Conservation (phyloP, 2,888 invertebrate genomes). For the Drosophila fungiperda region DNA sequence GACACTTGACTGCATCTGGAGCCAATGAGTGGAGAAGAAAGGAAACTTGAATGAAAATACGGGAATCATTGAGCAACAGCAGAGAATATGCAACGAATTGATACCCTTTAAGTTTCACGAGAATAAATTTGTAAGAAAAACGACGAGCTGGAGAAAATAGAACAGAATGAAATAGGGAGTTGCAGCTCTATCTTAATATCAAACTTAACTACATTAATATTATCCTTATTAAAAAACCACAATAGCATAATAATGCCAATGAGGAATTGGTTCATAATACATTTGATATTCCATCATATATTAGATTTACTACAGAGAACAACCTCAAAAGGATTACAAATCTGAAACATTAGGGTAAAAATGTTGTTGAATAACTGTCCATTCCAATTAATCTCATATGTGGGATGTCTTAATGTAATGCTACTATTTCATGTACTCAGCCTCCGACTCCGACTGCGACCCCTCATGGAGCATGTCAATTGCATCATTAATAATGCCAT, state of each 20-base stretch:
- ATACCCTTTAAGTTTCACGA: background rate
- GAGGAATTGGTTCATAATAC: background rate
- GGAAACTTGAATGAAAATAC: constrained; percentile 1
- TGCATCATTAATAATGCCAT: constrained; percentile 76
- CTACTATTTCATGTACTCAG: constrained; percentile 50
- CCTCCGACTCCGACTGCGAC: constrained; percentile 5
- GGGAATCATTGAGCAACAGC: background rate
- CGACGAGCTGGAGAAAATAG: background rate
- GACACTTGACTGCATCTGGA: constrained; percentile 5
- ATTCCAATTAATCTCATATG: constrained; percentile 8
- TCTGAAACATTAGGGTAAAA: constrained; percentile 34
- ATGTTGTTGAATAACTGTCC: constrained; percentile 27
- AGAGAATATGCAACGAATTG: background rate
- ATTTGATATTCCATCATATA: background rate
- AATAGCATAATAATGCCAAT: background rate
- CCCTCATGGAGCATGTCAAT: constrained; percentile 64
- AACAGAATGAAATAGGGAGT: background rate
- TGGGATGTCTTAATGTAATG: constrained; percentile 21
- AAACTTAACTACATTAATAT: background rate
- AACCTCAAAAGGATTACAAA: constrained; percentile 23
- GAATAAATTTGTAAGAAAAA: background rate
- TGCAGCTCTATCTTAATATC: background rate
- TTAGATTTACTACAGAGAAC: background rate
- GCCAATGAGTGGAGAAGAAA: constrained; percentile 15
- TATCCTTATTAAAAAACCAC: background rate